phyloP scores from a whole-genome alignment of 2,888 invertebrate genomes.

The Oligia strigilis region DNA sequence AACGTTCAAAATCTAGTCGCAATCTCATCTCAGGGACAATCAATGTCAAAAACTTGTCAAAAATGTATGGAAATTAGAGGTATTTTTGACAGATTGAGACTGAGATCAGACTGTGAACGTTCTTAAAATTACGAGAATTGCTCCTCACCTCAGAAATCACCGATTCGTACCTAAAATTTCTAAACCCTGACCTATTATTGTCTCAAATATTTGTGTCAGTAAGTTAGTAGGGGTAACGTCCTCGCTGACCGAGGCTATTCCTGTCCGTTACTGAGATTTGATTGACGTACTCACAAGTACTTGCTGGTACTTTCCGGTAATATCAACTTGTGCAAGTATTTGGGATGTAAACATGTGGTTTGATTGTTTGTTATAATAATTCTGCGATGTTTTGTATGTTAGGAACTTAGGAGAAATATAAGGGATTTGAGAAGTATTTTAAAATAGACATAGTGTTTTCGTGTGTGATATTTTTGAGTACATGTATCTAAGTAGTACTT shows the following conservation, averaged over 20 bases:
- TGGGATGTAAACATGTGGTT: constrained; percentile 42
- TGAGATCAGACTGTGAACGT: too few relatives aligned
- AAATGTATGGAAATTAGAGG: too few relatives aligned
- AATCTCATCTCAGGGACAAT: too few relatives aligned
- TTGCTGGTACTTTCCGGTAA: constrained; percentile 16
- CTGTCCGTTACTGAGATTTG: constrained; percentile 62
- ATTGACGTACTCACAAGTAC: constrained; percentile 61
- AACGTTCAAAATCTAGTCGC: too few relatives aligned
- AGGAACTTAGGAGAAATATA: background rate
- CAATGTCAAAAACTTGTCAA: too few relatives aligned
- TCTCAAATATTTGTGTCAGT: background rate
- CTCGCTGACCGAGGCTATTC: constrained; percentile 65
- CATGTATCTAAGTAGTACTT: background rate
- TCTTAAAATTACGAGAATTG: too few relatives aligned
- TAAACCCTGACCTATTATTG: background rate
- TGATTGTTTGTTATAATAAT: constrained; percentile 13
- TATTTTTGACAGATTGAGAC: too few relatives aligned
- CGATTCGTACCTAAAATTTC: background rate
- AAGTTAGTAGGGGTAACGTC: constrained; percentile 56
- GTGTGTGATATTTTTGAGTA: background rate
- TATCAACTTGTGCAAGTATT: constrained; percentile 41
- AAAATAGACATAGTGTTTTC: too few relatives aligned
- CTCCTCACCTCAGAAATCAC: too few relatives aligned
- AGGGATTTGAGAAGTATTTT: background rate
- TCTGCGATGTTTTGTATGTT: background rate